These are phyloP conservation scores for Meteorus colon DNA, from an alignment of 2,888 invertebrate species.

Conservation along the genomic window DNA sequence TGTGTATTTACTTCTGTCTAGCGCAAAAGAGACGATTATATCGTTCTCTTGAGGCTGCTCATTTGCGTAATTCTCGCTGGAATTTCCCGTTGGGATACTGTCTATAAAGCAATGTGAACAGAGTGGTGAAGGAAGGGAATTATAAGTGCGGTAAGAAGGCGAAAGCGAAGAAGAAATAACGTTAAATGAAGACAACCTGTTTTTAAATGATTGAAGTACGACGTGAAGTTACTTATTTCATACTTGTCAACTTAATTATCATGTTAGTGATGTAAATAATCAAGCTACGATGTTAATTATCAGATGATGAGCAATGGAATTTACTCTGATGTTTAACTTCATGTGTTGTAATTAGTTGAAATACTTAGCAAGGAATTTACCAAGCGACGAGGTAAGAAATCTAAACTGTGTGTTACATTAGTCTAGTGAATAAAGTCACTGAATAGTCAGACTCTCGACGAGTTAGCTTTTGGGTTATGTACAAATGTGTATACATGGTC, in stretches of 20 bases:
- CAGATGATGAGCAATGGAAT: background rate
- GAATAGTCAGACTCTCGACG: background rate
- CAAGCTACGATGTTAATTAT: background rate
- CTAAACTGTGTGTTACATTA: background rate
- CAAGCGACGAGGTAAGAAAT: background rate
- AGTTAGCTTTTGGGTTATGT: background rate
- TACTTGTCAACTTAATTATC: background rate
- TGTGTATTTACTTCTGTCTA: background rate
- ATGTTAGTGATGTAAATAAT: background rate
- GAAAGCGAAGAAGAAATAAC: background rate
- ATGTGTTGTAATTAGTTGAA: background rate
- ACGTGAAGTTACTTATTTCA: background rate
- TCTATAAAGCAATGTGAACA: background rate
- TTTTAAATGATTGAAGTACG: background rate
- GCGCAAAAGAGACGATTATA: background rate
- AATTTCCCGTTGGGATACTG: background rate
- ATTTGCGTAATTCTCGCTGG: conserved; percentile 5
- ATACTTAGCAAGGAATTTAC: background rate
- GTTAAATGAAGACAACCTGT: background rate
- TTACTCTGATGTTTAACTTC: background rate
- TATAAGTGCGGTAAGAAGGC: background rate
- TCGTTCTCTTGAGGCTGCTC: background rate
- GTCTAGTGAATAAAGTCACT: background rate
- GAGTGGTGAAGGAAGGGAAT: background rate
- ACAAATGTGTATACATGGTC: background rate